Evolutionary conservation across 2,797 vertebrate genomes (phyloP), one percentile per base, ranked within the genome.

Genomic region (Triplophysa bombifrons): DNA sequence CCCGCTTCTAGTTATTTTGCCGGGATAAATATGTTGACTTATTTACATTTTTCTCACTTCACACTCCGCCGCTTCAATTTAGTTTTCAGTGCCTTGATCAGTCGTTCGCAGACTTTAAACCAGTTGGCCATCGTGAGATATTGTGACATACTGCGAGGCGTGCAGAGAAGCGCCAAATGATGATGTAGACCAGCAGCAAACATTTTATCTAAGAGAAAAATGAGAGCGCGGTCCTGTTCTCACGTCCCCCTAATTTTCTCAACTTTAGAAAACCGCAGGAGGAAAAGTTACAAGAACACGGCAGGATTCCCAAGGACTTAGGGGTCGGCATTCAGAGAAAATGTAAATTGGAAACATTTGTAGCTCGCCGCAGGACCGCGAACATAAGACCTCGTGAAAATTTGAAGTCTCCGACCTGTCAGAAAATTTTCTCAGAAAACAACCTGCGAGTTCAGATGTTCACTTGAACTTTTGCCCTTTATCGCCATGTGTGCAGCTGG

Each of bases 401-500:
- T 38, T 8, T 8, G 1, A 8, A 70, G 75, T 13, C 70, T 75
- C 73, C 27, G 74, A 84, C 83, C 78, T 82, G 84, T 80, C 83
- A 75, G 71, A 78, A 78, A 80, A 80, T 74, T 38, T 66, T 65
- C 5, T 14, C 20, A 46, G 38, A 80, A 75, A 86, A 66, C 55
- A 68, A 80, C 63, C 74, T 38, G 41, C 22, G 34, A 44, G 72
- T 82, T 86, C 80, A 74, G 81, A 84, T 81, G 83, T 78, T 64
- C 27, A 56, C 71, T 69, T 76, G 82, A 85, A 78, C 84, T 65
- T 61, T 65, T 84, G 83, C 46, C 78, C 82, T 79, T 76, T 72
- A 76, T 70, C 69, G 50, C 41, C 79, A 53, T 66, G 58, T 73
- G 79, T 77, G 81, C 86, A 87, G 84, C 81, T 87, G 85, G 84